Base-by-base conservation (phyloP, 2,888 invertebrate species). In the Caenorhabditis virilis region DNA sequence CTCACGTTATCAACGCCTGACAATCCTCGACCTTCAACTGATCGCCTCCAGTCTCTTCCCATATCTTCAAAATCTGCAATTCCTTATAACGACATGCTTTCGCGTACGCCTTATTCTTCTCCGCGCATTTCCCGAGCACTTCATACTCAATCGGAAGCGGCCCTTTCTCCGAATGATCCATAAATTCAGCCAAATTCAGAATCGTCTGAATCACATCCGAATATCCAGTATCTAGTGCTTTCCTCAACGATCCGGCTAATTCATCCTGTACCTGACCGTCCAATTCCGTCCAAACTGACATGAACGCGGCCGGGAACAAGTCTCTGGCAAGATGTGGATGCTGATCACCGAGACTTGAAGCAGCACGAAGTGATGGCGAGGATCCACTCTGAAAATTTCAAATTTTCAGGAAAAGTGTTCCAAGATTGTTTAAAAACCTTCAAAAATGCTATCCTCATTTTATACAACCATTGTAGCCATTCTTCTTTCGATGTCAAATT, bases 231-330 rank as follows among this genome's bases (percentile, higher is more conserved):
- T 78, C 81, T 7, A 98, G 85, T 0, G 97, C 97, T 82, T 92
- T 49, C 2, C 65, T 55, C 39, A 98, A 85, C 27, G 91, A 92
- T 51, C 88, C 88, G 9, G 95, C 90, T 2, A 98, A 87, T 79
- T 94, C 93, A 38, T 89, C 88, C 69, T 93, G 92, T 57, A 91
- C 89, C 0, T 88, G 86, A 35, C 89, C 89, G 53, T 89, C 90
- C 25, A 99, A 86, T 84, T 97, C 95, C 0, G 94, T 93, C 98
- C 98, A 98, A 83, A 97, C 95, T 0, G 95, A 95, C 9, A 98
- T 94, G 84, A 98, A 98, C 0, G 97, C 95, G 0, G 97, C 95
- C 85, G 98, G 97, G 84, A 99, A 98, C 26, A 98, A 85, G 83
- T 98, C 97, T 47, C 94, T 86, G 41, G 95, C 89, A n/a, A 98